phyloP scores from a whole-genome alignment of 2,888 invertebrate species.

The Tachina fera region DNA sequence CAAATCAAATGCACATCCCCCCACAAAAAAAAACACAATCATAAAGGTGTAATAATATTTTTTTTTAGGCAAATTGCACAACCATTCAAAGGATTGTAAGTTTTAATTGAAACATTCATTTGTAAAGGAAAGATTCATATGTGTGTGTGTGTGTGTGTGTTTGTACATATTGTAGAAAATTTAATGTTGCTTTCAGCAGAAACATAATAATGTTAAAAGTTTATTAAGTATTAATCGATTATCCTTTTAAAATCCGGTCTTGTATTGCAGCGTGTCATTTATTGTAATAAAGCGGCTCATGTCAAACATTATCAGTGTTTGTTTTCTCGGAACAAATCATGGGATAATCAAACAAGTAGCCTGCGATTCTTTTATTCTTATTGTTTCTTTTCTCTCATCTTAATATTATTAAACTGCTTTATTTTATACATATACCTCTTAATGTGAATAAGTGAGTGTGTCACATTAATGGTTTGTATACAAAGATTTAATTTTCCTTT shows the following conservation, averaged over 20 bases:
- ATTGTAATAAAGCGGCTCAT: constrained; percentile 31
- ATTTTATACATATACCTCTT: constrained; percentile 24
- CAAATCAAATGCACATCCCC: constrained; percentile 53
- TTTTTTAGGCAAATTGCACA: background rate
- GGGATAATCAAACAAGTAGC: constrained; percentile 70
- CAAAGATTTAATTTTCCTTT: constrained; percentile 66
- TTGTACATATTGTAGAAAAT: background rate
- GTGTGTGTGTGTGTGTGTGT: no score
- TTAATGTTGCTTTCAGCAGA: constrained; percentile 13
- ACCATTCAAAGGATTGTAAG: constrained; percentile 16
- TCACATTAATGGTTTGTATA: constrained; percentile 64
- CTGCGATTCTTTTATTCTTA: background rate
- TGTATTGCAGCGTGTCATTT: background rate
- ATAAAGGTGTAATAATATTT: constrained; percentile 1
- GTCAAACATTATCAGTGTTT: constrained; percentile 35
- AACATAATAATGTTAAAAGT: constrained; percentile 18
- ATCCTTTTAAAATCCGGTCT: constrained; percentile 56
- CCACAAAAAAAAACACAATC: background rate
- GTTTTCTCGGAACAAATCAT: constrained; percentile 27
- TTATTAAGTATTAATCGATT: constrained; percentile 58
- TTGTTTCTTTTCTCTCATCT: background rate
- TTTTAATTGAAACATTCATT: constrained; percentile 25
- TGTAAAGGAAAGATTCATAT: background rate
- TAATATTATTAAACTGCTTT: constrained; percentile 61
- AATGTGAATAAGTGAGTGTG: constrained; percentile 46